phyloP scores from a whole-genome alignment of 2,797 vertebrate genomes.

The Clarias laeviceps region DNA sequence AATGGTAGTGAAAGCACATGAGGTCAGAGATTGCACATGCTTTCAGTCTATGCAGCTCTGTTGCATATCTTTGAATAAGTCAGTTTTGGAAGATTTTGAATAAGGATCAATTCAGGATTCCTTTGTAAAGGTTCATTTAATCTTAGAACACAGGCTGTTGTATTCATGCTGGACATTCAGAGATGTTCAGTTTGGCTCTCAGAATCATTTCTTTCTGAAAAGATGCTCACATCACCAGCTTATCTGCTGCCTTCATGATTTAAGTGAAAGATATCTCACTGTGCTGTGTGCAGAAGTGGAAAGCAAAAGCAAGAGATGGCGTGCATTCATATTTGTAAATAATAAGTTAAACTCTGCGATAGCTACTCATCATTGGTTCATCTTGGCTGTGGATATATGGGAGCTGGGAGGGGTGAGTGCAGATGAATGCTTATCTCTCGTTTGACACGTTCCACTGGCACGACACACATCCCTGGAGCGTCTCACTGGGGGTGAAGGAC shows the following conservation, averaged over 20 bases:
- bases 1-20: not conserved
- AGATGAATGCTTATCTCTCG: conserved; percentile 49
- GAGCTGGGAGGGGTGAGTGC: conserved; percentile 33
- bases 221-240: not conserved
- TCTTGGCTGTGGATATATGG: conserved; percentile 39
- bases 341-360: conserved; percentile 29
- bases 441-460: conserved; percentile 47
- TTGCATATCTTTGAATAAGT: not conserved
- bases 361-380: conserved; percentile 44
- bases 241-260: conserved; percentile 9
- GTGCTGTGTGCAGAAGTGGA: conserved; percentile 8
- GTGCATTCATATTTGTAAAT: conserved; percentile 16
- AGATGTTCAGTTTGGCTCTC: conserved; percentile 11
- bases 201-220: conserved; percentile 1
- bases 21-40: not conserved
- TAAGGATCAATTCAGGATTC: not conserved
- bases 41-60: not conserved
- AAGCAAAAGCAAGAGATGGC: not conserved
- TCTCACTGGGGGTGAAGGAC: conserved; percentile 36
- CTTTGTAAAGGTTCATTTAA: not conserved
- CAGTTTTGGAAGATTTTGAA: not conserved
- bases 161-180: not conserved
- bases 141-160: not conserved
- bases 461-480: conserved; percentile 38
- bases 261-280: not conserved